Conservation (phyloP, 2,888 invertebrate species). For the Limnephilus auricula region DNA sequence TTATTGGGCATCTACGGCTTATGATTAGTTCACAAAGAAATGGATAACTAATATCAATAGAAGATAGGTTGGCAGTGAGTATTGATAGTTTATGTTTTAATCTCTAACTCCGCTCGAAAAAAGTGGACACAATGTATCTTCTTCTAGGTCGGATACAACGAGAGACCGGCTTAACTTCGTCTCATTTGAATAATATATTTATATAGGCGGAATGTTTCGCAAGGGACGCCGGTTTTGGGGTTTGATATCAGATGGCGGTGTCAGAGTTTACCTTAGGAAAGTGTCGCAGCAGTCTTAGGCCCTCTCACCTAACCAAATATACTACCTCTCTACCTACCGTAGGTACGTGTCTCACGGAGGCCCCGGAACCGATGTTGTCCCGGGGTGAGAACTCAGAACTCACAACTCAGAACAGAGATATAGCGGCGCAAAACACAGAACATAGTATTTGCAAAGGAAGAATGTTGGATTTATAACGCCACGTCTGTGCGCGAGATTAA, state of each 20-base stretch:
- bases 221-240: slow-evolving; percentile 47
- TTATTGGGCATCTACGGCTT: not conserved
- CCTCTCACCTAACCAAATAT: slow-evolving; percentile 44
- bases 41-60: not conserved
- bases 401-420: slow-evolving; percentile 24
- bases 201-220: slow-evolving; percentile 51
- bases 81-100: not conserved
- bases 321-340: not conserved
- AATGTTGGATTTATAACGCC: not conserved
- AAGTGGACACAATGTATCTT: not conserved
- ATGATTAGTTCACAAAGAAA: no score
- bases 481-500: slow-evolving; percentile 12
- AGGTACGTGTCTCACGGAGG: slow-evolving; percentile 14
- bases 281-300: slow-evolving; percentile 41
- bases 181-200: slow-evolving; percentile 65
- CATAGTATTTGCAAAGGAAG: not conserved
- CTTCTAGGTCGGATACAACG: not conserved
- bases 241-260: slow-evolving; percentile 56
- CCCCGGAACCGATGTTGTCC: slow-evolving; percentile 42
- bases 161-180: slow-evolving; percentile 46
- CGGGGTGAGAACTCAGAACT: slow-evolving; percentile 19
- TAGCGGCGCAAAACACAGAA: not conserved
- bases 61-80: no score
- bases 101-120: not conserved
- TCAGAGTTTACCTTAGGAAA: slow-evolving; percentile 50